Base-by-base conservation (phyloP, 2,888 invertebrate genomes). In the Myopa testacea region DNA sequence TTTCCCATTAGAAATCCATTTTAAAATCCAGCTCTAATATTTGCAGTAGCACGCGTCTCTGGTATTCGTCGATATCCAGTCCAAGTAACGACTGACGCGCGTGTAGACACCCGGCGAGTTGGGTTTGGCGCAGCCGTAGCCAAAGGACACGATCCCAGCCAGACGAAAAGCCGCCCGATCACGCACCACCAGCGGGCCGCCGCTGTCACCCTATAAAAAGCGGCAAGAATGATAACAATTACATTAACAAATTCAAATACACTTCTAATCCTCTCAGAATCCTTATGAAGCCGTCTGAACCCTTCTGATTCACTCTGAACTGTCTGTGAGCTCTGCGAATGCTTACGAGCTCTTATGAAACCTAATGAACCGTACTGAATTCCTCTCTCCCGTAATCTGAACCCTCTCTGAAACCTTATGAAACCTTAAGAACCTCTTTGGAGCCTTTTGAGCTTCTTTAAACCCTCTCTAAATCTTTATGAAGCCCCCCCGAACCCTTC, bases 71-170 rank as follows among this genome's bases (percentile, higher is more conserved):
- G 84, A 81, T 63, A 88, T 88, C 88, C 88, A 88, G 1, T 85
- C 84, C 80, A 87, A 80, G 72, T 88, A 88, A 38, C 85, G 84
- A 69, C 85, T 84, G 70, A 88, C 86, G 19, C 88, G 84, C 3
- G 89, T 88, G 19, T 88, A 88, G 4, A 88, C 87, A 0, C 88
- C 88, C 0, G 88, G 88, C 12, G 87, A 85, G 82, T 88, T 83
- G 1, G 86, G 85, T 73, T 86, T 84, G 58, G 86, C 89, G 78
- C 88, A 88, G 12, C 87, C 88, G 75, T 85, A 86, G 73, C 89
- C 89, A 76, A 84, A 88, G 65, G 88, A 88, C 1, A 88, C 88
- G 4, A 89, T 84, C 69, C 88, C 88, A 19, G 85, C 87, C 72
- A 87, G 80, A 19, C 85, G 86, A 78, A 83, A 86, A 60, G 85